Evolutionary conservation across 2,113 vertebrate genomes (phyloP).

Genomic region (Apeltes quadracus): DNA sequence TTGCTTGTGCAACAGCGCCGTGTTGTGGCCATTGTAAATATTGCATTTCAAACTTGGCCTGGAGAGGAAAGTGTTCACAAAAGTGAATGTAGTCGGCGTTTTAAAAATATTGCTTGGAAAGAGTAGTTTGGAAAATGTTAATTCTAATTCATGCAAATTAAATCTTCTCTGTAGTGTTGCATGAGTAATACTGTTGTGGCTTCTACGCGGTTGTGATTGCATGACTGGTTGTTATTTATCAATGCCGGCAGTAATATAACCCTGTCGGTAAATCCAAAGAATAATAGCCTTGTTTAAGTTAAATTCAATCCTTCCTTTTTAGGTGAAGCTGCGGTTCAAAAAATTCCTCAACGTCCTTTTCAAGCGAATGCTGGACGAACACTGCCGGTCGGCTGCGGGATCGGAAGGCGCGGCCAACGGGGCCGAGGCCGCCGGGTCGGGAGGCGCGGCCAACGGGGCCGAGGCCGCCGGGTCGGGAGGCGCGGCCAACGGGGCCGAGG

Average conservation of each 20-base stretch:
- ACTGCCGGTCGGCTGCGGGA: constrained; percentile 42
- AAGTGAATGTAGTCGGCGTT: background rate
- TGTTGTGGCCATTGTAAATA: constrained; percentile 7
- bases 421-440: background rate
- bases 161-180: background rate
- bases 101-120: background rate
- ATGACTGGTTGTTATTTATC: background rate
- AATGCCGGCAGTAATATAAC: background rate
- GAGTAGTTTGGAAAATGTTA: background rate
- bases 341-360: constrained; percentile 90
- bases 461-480: constrained; percentile 18
- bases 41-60: constrained; percentile 1
- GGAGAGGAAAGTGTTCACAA: background rate
- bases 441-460: constrained; percentile 1
- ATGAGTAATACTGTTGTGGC: background rate
- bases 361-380: constrained; percentile 76
- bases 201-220: background rate
- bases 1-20: constrained; percentile 37
- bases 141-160: background rate
- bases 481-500: background rate
- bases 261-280: no score
- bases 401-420: constrained; percentile 4
- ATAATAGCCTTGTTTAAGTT: no score
- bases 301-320: constrained; percentile 30
- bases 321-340: constrained; percentile 89